phyloP scores from a whole-genome alignment of 2,888 invertebrate genomes.

The Standfussiana lucernea region DNA sequence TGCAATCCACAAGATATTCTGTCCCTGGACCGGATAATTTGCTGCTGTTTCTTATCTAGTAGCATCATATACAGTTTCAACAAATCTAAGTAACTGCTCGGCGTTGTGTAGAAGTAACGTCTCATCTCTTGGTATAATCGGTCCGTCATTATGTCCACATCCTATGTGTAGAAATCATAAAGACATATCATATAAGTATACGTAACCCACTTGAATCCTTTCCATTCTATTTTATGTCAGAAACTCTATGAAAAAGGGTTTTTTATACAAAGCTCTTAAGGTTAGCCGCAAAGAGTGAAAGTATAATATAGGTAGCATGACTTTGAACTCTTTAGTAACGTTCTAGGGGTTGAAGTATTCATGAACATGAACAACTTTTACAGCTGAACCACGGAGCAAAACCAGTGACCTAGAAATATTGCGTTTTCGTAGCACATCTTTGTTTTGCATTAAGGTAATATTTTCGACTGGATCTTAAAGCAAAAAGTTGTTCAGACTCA shows the following conservation, averaged over 20 bases:
- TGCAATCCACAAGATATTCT: slow-evolving; percentile 94
- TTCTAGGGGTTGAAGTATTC: neutral
- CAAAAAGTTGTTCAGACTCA: neutral
- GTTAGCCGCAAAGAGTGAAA: neutral
- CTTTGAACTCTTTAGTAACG: neutral
- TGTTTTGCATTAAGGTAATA: neutral
- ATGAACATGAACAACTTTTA: neutral
- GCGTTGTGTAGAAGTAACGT: slow-evolving; percentile 97
- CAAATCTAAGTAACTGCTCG: slow-evolving; percentile 97
- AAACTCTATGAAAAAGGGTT: neutral
- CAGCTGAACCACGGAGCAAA: neutral
- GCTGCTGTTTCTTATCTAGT: slow-evolving; percentile 92
- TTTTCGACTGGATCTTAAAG: neutral
- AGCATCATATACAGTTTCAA: slow-evolving; percentile 94
- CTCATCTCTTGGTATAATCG: slow-evolving; percentile 95
- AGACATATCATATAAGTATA: neutral
- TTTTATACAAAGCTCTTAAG: neutral
- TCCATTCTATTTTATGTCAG: neutral
- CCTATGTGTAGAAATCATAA: slow-evolving; percentile 84
- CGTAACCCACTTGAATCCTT: neutral
- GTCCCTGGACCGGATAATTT: slow-evolving; percentile 92
- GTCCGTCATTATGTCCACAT: slow-evolving; percentile 94
- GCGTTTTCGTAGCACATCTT: neutral
- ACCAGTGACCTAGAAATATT: neutral
- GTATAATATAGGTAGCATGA: neutral